Conservation (phyloP, 2,888 invertebrate genomes). For the Malthinus flaveolus region DNA sequence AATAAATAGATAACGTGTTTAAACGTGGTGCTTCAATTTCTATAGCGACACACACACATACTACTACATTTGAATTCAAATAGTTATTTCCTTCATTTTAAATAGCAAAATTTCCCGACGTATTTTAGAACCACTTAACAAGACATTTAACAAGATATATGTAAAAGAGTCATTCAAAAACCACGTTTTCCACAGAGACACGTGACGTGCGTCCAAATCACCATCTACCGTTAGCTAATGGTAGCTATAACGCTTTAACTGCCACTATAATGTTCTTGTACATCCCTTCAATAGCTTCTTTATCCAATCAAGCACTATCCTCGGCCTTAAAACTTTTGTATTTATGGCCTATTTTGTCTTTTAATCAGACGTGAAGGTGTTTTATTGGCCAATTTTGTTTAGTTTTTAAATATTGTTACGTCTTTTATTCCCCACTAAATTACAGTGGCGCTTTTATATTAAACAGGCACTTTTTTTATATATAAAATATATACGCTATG, state of each 20-base stretch:
- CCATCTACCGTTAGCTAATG: slow-evolving; percentile 29
- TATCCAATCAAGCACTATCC: slow-evolving; percentile 43
- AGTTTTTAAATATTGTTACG: slow-evolving; percentile 12
- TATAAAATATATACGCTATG: no score
- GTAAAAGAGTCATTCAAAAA: slow-evolving; percentile 35
- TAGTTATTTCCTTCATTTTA: no score
- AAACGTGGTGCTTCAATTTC: no score
- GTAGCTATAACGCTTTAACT: slow-evolving; percentile 36
- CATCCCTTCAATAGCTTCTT: slow-evolving; percentile 45
- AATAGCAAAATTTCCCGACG: no score
- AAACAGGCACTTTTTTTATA: no score
- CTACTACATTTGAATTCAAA: background rate
- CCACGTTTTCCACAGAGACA: slow-evolving; percentile 31
- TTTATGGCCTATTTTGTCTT: slow-evolving; percentile 25
- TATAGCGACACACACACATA: background rate
- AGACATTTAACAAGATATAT: slow-evolving; percentile 43
- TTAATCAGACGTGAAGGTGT: slow-evolving; percentile 20
- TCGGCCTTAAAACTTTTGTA: slow-evolving; percentile 23
- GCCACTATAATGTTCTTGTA: slow-evolving; percentile 43
- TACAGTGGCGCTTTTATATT: background rate
- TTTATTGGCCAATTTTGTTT: slow-evolving; percentile 17
- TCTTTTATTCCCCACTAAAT: no score
- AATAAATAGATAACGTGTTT: slow-evolving; percentile 4
- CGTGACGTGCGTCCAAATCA: slow-evolving; percentile 43
- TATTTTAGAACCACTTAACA: slow-evolving; percentile 22